Evolutionary conservation across 2,888 invertebrate genomes (phyloP), one percentile per base, ranked within the genome.

Genomic region (Trachelus tabidus): DNA sequence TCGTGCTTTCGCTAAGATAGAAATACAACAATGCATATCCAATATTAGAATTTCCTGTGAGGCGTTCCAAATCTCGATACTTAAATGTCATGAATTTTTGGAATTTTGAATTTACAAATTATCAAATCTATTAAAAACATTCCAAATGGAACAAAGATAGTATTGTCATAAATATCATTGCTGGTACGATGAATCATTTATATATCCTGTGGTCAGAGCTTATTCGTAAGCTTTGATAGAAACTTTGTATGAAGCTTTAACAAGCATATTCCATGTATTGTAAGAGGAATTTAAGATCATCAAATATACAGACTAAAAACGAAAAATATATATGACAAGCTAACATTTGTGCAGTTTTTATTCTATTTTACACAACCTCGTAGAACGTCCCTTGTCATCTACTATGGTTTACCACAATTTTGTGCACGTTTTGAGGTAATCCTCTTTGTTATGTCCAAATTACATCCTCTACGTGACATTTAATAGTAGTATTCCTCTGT

Each of bases 281-380:
- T 75, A 56, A 33, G 34, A 78, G 79, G 78, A 77, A 81, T 73
- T 40, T 76, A 76, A 73, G 73, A 76, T 75, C 56, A 40, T 12
- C 68, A 68, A 75, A 69, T 76, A 75, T 69, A 69, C 76, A 74
- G 73, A 79, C 75, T 69, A 69, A 75, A 77, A 68, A 79, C 73
- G 78, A 74, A 68, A 80, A 76, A 83, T 79, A 79, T 79, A 80
- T 76, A 78, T 69, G 68, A 81, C 68, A 79, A 82, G 68, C 81
- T 78, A 79, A 79, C 69, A 75, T 79, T 75, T 73, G 75, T 79
- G 78, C 40, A 73, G 76, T 80, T 80, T 80, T 77, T 80, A 76
- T 56, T 71, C 73, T 75, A 69, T 69, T 73, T 73, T 75, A 76
- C 34, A 75, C 73, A 75, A 78, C 78, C 78, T 75, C 37, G 73